phyloP scores from a whole-genome alignment of 2,888 invertebrate species.

The Ochropleura plecta region DNA sequence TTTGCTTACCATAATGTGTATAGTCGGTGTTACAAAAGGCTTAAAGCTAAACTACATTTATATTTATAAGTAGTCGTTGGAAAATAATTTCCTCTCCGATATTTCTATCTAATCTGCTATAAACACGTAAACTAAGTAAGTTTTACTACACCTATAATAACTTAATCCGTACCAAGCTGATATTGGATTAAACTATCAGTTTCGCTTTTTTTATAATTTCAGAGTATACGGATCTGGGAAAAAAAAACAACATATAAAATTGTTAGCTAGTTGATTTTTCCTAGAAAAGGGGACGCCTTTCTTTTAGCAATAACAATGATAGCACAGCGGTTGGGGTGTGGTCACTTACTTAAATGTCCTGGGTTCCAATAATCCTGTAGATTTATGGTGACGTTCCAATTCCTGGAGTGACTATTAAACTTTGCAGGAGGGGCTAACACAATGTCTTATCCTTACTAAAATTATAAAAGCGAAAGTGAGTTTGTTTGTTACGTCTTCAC shows the following conservation, averaged over 20 bases:
- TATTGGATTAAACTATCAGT: conserved; percentile 23
- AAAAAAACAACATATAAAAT: conserved; percentile 20
- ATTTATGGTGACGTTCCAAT: conserved; percentile 30
- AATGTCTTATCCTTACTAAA: neutral
- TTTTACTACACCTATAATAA: neutral
- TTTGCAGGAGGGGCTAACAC: neutral
- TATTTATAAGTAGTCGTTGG: neutral
- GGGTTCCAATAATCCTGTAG: conserved; percentile 36
- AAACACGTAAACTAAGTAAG: conserved; percentile 5
- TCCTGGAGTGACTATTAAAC: conserved; percentile 13
- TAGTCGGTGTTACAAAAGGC: too few relatives aligned
- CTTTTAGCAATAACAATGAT: conserved; percentile 18
- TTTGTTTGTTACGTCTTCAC: too few relatives aligned
- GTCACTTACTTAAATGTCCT: conserved; percentile 20
- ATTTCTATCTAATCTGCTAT: neutral
- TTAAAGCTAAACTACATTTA: too few relatives aligned
- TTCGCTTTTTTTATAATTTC: conserved; percentile 20
- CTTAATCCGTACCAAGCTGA: conserved; percentile 1
- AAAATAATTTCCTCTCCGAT: neutral
- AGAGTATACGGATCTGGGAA: neutral
- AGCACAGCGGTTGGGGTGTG: conserved; percentile 26
- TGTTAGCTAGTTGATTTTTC: conserved; percentile 26
- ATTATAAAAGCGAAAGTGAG: too few relatives aligned
- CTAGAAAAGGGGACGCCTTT: conserved; percentile 18
- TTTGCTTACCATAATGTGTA: too few relatives aligned